phyloP scores from a whole-genome alignment of 2,888 invertebrate species.

The Dichetophora obliterata region DNA sequence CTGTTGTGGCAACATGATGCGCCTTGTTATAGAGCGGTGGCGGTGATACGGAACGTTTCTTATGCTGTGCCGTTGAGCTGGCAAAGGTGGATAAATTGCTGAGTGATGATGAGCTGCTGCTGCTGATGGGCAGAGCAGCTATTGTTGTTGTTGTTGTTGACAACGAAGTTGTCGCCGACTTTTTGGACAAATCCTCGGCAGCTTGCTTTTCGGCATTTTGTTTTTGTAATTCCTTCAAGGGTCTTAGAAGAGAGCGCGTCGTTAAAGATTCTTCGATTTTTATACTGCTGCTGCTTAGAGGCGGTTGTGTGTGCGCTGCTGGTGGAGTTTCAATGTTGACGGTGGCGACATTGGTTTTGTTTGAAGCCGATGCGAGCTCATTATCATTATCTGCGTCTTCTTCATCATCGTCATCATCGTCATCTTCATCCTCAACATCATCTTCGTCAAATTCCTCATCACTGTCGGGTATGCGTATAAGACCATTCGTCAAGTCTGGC shows the following conservation, averaged over 20 bases:
- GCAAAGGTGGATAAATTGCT: conserved; percentile 36
- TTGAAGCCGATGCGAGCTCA: conserved; percentile 32
- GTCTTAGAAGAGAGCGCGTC: conserved; percentile 52
- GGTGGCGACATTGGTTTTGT: conserved; percentile 43
- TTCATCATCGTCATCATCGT: conserved; percentile 63
- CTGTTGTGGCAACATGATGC: conserved; percentile 60
- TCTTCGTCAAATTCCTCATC: conserved; percentile 68
- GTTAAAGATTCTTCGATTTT: conserved; percentile 43
- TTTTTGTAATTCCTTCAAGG: conserved; percentile 50
- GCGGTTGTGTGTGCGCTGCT: conserved; percentile 52
- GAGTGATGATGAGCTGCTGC: conserved; percentile 30
- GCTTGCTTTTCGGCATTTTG: conserved; percentile 45
- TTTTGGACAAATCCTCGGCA: conserved; percentile 62
- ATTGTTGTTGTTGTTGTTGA: conserved; percentile 21
- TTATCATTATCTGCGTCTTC: conserved; percentile 40
- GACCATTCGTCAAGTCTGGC: conserved; percentile 67
- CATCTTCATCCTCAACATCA: conserved; percentile 63
- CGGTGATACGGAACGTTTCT: conserved; percentile 63
- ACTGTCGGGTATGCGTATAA: conserved; percentile 66
- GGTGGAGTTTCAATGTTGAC: conserved; percentile 52
- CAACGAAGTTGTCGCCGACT: conserved; percentile 48
- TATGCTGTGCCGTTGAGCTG: conserved; percentile 26
- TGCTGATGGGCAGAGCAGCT: conserved; percentile 17
- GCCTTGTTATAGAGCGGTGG: conserved; percentile 65
- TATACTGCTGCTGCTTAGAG: conserved; percentile 50